Conservation (phyloP, 2,888 invertebrate genomes). For the Pheosia tremula region DNA sequence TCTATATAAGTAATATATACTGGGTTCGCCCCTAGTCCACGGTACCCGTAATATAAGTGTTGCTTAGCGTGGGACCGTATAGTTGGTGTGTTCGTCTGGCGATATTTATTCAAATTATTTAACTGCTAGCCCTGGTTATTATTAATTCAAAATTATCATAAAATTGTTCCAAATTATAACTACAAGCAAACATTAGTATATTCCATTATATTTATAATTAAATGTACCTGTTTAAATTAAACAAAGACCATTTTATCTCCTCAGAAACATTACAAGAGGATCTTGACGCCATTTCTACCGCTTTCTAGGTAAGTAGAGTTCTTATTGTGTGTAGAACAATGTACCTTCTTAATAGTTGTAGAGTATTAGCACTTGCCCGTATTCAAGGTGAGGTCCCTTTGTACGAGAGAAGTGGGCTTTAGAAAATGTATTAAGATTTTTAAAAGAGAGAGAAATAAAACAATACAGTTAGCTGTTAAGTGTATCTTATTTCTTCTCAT, state of each 20-base stretch:
- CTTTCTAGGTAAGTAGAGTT: slow-evolving; percentile 35
- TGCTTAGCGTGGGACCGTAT: too few species aligned
- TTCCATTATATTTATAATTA: background rate
- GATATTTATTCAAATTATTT: too few species aligned
- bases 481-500: too few species aligned
- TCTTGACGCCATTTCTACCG: slow-evolving; percentile 40
- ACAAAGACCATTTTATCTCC: slow-evolving; percentile 28
- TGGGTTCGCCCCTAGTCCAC: too few species aligned
- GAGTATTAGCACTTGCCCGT: slow-evolving; percentile 35
- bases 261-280: slow-evolving; percentile 36
- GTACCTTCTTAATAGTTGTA: slow-evolving; percentile 41
- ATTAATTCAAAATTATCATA: background rate
- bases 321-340: slow-evolving; percentile 43
- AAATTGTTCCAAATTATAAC: background rate
- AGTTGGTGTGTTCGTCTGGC: too few species aligned
- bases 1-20: too few species aligned
- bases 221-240: background rate
- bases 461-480: too few species aligned
- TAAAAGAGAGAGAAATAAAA: too few species aligned
- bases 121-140: too few species aligned
- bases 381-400: slow-evolving; percentile 13
- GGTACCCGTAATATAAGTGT: too few species aligned
- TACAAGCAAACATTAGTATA: background rate
- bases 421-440: too few species aligned
- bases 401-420: background rate